Percentiles rank a stretch among this genome's conserved stretches.
Conservation (phyloP, 2,888 invertebrate genomes). For the Dexiosoma caninum region DNA sequence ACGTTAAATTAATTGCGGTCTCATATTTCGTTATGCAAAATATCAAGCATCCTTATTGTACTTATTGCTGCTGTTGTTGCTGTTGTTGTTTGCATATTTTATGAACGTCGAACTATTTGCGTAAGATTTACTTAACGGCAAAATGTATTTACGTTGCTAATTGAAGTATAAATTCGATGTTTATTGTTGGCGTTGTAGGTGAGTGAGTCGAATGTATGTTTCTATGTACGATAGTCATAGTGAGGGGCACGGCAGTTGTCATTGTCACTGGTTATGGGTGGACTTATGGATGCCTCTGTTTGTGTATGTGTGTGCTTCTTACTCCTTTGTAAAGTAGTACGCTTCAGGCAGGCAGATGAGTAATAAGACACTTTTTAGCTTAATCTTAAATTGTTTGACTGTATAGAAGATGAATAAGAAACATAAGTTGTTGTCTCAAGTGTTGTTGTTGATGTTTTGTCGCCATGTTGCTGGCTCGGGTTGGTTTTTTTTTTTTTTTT, state of each 20-base stretch:
- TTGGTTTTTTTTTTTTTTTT: no score
- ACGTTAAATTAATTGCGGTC: slow-evolving; percentile 70
- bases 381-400: slow-evolving; percentile 40
- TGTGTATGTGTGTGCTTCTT: background rate
- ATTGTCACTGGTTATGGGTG: slow-evolving; percentile 32
- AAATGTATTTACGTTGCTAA: slow-evolving; percentile 69
- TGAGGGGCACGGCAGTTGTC: background rate
- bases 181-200: slow-evolving; percentile 35
- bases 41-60: slow-evolving; percentile 50
- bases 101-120: slow-evolving; percentile 64
- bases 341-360: slow-evolving; percentile 28
- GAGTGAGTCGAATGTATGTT: background rate
- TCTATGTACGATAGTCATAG: background rate
- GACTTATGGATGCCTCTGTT: slow-evolving; percentile 1
- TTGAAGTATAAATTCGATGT: slow-evolving; percentile 66
- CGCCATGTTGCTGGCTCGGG: slow-evolving; percentile 39
- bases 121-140: slow-evolving; percentile 66
- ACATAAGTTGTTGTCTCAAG: slow-evolving; percentile 47
- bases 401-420: slow-evolving; percentile 4
- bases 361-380: slow-evolving; percentile 51
- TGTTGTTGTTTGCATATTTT: slow-evolving; percentile 50
- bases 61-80: slow-evolving; percentile 12
- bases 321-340: slow-evolving; percentile 15
- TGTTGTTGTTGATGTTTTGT: slow-evolving; percentile 37
- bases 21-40: slow-evolving; percentile 68